Evolutionary conservation across 2,113 vertebrate genomes (phyloP), one percentile per base, ranked within the genome.

Genomic region (Emydura subglobosa): DNA sequence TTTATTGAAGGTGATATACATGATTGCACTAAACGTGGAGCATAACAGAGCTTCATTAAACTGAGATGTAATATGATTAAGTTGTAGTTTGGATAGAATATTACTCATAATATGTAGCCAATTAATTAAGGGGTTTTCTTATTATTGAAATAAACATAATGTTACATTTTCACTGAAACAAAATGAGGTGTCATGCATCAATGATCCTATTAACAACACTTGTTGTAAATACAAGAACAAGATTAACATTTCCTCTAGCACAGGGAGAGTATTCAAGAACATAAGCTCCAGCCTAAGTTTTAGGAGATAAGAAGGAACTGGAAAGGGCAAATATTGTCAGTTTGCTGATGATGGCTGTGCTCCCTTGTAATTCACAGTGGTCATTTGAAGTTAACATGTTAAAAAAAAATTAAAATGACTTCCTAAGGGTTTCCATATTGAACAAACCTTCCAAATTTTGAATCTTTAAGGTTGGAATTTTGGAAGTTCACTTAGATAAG

Each of bases 241-340:
- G 59, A 87, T 91, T n/a, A 31, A 55, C 49, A 53, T 90, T 47
- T 31, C 79, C 34, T 34, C 25, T 31, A 14, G n/a, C 9, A 85
- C 16, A 82, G 8, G 39, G 79, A 88, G 83, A 96, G 53, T 55
- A 16, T 49, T 81, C 83, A 86, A 91, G 88, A 93, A 79, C 34
- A 44, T 65, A 3, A 91, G 17, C 7, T 55, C 14, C 9, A 8
- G 19, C 53, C 82, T 57, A 34, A 85, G 0, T 61, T 44, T 88
- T 51, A 34, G 83, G 51, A 82, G 54, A 50, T 42, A 68, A 82
- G 78, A 86, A 79, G 93, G 82, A 87, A 44, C 34, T 95, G 34
- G 34, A 92, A 95, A 95, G 74, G 84, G 79, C 89, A 96, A 86
- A 91, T 97, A 79, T 82, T 94, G 88, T 94, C 93, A 93, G 44